Conservation (phyloP, 2,113 vertebrate species). For the Pardalotus punctatus region DNA sequence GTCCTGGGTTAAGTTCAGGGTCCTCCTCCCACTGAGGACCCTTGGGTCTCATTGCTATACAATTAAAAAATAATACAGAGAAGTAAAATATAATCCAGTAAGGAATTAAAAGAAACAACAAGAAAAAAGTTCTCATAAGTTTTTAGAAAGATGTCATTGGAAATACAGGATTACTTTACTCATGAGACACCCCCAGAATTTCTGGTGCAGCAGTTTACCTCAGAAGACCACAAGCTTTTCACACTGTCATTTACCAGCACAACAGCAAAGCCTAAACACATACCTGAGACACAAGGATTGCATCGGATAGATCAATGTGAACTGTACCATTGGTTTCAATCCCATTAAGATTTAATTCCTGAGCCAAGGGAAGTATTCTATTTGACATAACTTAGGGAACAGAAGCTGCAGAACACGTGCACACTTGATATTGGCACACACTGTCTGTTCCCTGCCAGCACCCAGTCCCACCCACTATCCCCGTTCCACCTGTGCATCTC, state of each 20-base stretch:
- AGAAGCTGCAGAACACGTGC: background rate
- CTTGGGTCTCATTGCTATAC: background rate
- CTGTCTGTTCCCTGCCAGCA: background rate
- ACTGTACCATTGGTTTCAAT: background rate
- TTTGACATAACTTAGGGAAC: background rate
- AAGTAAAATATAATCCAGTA: background rate
- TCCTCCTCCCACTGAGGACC: background rate
- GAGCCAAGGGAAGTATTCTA: background rate
- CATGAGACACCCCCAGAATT: background rate
- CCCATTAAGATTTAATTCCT: background rate
- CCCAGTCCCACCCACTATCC: background rate
- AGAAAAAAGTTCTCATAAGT: background rate
- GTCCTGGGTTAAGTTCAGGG: fast-evolving
- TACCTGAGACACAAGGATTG: background rate
- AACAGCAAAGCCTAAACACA: background rate
- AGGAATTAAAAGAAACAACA: background rate
- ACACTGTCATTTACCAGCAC: fast-evolving
- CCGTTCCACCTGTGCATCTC: background rate
- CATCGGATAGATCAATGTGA: background rate
- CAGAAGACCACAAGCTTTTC: background rate
- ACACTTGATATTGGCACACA: background rate
- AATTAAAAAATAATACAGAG: background rate
- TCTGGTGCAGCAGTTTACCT: background rate
- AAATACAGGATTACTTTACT: background rate
- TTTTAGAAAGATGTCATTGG: background rate